Percentiles rank a stretch among this genome's conserved stretches.
Conservation (phyloP, 1,140 invertebrate species). For the Thalassaphorura encarpata region DNA sequence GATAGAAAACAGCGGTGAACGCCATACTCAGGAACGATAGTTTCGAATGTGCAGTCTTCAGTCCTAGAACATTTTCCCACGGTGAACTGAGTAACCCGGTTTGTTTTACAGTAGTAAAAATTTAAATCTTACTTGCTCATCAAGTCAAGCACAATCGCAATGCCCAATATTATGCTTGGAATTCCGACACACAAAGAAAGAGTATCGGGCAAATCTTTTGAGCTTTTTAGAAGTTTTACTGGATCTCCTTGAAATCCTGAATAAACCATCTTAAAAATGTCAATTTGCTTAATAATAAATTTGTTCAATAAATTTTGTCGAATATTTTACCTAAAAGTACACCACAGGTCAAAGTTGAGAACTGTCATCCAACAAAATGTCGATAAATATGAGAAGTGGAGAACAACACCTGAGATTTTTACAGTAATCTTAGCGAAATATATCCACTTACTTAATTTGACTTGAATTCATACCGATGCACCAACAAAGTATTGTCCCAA, state of each 20-base stretch:
- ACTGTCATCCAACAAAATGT: conserved; percentile 7
- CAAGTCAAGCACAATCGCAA: neutral
- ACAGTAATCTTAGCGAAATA: conserved; percentile 13
- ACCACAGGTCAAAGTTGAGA: neutral
- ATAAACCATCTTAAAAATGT: too few species aligned
- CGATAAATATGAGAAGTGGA: conserved; percentile 2
- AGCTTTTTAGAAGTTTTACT: neutral
- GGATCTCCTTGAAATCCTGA: neutral
- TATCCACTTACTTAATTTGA: too few species aligned
- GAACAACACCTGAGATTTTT: conserved; percentile 2
- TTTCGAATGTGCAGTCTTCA: neutral
- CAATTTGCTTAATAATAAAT: too few species aligned
- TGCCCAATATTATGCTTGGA: neutral
- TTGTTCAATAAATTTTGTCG: too few species aligned
- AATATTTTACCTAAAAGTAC: too few species aligned
- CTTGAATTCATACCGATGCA: too few species aligned
- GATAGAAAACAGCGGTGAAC: conserved; percentile 9
- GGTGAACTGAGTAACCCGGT: neutral
- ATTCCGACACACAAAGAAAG: neutral
- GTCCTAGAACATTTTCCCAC: neutral
- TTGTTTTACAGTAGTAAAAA: neutral
- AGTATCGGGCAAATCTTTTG: neutral
- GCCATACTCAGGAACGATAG: conserved; percentile 9
- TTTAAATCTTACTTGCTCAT: neutral
- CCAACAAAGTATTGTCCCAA: too few species aligned